These are phyloP conservation scores for Zaprionus lachaisei DNA, from an alignment of 1,140 invertebrate genomes.

Conservation along the genomic window DNA sequence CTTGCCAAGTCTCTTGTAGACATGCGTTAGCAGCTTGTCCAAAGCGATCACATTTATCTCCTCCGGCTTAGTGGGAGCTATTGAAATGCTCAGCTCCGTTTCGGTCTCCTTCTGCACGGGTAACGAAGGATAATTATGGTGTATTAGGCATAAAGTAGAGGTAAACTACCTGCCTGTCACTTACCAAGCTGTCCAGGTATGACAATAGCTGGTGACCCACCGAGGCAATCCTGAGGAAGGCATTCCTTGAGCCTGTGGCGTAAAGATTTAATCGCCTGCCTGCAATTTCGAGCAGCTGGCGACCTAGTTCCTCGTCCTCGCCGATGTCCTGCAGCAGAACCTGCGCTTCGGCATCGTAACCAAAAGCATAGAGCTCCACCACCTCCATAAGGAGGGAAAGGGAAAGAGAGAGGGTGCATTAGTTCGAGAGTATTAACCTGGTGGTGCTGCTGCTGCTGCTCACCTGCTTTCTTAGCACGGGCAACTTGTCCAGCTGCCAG, in stretches of 20 bases:
- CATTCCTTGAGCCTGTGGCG: constrained; percentile 86
- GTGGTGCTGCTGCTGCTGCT: neutral
- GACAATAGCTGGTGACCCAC: constrained; percentile 89
- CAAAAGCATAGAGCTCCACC: constrained; percentile 90
- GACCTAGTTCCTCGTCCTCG: constrained; percentile 88
- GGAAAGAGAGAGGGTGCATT: neutral
- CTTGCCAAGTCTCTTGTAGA: constrained; percentile 62
- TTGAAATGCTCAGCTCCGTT: constrained; percentile 53
- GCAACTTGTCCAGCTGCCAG: constrained; percentile 90
- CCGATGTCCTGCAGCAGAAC: constrained; percentile 89
- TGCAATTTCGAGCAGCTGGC: constrained; percentile 88
- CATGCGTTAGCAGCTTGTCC: constrained; percentile 62
- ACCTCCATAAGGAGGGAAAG: constrained; percentile 82
- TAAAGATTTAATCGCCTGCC: constrained; percentile 89
- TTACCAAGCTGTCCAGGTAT: constrained; percentile 90
- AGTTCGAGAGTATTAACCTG: neutral
- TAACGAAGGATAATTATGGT: neutral
- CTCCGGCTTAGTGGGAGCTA: constrained; percentile 63
- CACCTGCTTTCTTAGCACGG: constrained; percentile 87
- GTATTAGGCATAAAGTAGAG: neutral
- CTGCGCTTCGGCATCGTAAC: constrained; percentile 91
- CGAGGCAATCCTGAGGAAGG: constrained; percentile 88
- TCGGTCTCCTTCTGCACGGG: constrained; percentile 54
- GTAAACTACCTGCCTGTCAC: constrained; percentile 60
- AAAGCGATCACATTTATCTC: constrained; percentile 68